Conservation (phyloP, 2,113 vertebrate species). For the Heterotis niloticus region DNA sequence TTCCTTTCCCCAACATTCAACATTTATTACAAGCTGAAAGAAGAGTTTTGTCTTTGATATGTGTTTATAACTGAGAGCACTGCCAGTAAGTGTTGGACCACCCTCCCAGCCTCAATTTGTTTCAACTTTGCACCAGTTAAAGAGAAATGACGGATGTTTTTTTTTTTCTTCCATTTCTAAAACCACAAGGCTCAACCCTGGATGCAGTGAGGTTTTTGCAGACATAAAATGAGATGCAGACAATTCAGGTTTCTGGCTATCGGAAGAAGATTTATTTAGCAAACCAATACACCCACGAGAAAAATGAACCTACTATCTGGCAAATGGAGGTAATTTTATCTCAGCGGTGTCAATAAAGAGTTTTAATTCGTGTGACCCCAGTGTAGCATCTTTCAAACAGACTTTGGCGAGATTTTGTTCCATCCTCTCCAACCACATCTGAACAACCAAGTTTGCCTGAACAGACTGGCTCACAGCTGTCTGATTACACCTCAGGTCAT, state of each 20-base stretch:
- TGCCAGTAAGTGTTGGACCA: slow-evolving; percentile 17
- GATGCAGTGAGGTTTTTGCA: slow-evolving; percentile 29
- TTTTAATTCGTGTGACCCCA: background rate
- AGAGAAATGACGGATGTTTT: slow-evolving; percentile 19
- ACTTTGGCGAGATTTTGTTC: no score
- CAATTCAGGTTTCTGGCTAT: background rate
- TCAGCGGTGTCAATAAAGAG: background rate
- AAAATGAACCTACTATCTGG: background rate
- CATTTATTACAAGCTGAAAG: background rate
- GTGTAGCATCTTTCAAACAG: background rate
- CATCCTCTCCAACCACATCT: background rate
- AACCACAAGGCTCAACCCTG: slow-evolving; percentile 27
- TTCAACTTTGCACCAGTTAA: slow-evolving; percentile 27
- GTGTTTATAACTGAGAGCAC: background rate
- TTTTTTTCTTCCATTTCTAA: slow-evolving; percentile 24
- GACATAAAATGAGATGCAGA: slow-evolving; percentile 13
- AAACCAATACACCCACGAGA: background rate
- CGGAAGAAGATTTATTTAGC: background rate
- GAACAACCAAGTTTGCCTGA: background rate
- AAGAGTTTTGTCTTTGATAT: background rate
- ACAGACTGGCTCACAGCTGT: background rate
- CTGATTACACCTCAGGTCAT: background rate
- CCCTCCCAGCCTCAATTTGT: slow-evolving; percentile 1
- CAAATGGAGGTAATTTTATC: background rate
- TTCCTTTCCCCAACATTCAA: background rate